phyloP scores from a whole-genome alignment of 2,797 vertebrate genomes.

The Myiotriccus ornatus region DNA sequence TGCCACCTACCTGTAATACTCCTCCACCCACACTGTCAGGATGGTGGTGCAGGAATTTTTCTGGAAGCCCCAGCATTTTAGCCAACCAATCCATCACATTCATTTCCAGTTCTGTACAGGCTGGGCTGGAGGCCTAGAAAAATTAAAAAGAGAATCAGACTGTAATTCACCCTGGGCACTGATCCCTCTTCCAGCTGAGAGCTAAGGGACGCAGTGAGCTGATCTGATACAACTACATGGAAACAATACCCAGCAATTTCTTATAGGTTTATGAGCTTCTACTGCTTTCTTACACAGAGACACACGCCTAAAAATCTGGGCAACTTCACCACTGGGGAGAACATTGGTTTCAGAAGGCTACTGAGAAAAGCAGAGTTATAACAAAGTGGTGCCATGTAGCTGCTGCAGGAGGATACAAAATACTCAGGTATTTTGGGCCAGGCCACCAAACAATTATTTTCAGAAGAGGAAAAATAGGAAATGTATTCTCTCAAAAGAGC shows the following conservation, averaged over 20 bases:
- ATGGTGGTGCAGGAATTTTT: conserved; percentile 89
- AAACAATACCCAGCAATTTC: not conserved
- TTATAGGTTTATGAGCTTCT: not conserved
- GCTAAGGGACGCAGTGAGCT: not conserved
- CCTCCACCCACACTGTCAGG: conserved; percentile 88
- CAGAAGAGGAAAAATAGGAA: not conserved
- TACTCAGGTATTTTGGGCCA: not conserved
- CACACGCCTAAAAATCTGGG: not conserved
- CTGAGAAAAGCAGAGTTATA: not conserved
- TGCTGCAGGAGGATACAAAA: not conserved
- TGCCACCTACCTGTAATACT: conserved; percentile 85
- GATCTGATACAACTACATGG: not conserved
- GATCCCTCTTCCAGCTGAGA: not conserved
- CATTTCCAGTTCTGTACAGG: conserved; percentile 94
- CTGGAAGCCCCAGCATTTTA: conserved; percentile 91
- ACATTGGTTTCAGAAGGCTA: not conserved
- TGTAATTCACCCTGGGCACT: not conserved
- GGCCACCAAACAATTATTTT: not conserved
- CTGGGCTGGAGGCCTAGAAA: conserved; percentile 91
- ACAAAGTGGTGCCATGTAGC: not conserved
- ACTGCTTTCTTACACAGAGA: not conserved
- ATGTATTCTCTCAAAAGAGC: not conserved
- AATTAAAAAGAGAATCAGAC: not conserved
- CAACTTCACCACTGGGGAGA: not conserved
- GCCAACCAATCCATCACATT: conserved; percentile 96